Evolutionary conservation across 2,888 invertebrate species (phyloP), one percentile per base, ranked within the genome.

Genomic region (Abrostola tripartita): DNA sequence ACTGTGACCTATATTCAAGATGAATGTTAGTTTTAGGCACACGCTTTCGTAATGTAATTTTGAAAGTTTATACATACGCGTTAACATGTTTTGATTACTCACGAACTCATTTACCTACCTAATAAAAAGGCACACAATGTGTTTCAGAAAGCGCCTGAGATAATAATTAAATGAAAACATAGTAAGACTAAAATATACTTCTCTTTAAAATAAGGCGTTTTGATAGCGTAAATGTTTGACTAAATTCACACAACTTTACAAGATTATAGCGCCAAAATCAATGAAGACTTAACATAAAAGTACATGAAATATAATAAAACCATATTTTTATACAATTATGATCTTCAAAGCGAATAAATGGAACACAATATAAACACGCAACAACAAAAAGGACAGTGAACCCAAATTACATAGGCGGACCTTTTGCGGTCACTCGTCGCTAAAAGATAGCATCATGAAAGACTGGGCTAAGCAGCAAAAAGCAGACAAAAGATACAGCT

Each of bases 401-500:
- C 79, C 62, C 66, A 70, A 81, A 84, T 84, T 77, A 79, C 74
- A 74, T 76, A 74, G 73, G 72, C 60, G 61, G 66, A 81, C 78
- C 83, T 77, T 85, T 84, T 83, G 83, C 82, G 85, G 84, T 87
- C 83, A 84, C 79, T 83, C 78, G 69, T 69, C 71, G 74, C 84
- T 82, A 82, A 88, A 87, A 88, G 84, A 85, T 84, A 81, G 79
- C 79, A 79, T 82, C 81, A 77, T 78, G 78, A 82, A 82, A 83
- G 77, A 81, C 73, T 74, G 76, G 61, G 61, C 75, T 81, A 80
- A 83, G 81, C 81, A 81, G 83, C 86, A 90, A 90, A 90, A 87
- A 88, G 82, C 83, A 89, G 84, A 91, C 90, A 92, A 92, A 90
- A 87, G 86, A 79, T 78, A 70, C 74, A 76, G 77, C 78, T 79